Evolutionary conservation across 2,797 vertebrate genomes (phyloP).

Genomic region (Hybognathus amarus): DNA sequence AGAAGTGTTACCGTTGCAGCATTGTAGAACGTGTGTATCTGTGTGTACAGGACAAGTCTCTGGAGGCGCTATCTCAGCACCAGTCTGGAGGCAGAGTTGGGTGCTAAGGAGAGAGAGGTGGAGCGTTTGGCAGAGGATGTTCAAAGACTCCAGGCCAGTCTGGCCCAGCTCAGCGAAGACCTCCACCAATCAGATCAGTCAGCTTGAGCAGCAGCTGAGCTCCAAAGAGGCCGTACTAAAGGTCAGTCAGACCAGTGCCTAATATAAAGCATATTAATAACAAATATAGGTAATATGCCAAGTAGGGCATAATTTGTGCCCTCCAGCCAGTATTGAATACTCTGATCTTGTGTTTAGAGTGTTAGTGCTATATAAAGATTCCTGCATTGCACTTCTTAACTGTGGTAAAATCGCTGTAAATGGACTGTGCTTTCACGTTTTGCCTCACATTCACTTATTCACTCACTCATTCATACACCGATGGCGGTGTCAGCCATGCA

Average conservation of each 20-base stretch:
- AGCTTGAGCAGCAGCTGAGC: constrained; percentile 87
- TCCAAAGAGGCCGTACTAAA: constrained; percentile 86
- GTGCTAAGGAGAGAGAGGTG: constrained; percentile 85
- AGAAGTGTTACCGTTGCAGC: neutral
- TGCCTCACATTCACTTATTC: too few relatives aligned
- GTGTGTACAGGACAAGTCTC: constrained; percentile 80
- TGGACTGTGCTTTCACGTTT: too few relatives aligned
- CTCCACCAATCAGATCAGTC: constrained; percentile 85
- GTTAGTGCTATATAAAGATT: neutral
- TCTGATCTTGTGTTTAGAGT: constrained; percentile 1
- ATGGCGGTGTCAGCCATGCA: too few relatives aligned
- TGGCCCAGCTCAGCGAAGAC: constrained; percentile 85
- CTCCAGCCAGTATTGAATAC: neutral
- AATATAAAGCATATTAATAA: neutral
- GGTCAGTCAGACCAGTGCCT: constrained; percentile 67
- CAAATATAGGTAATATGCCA: neutral
- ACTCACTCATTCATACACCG: too few relatives aligned
- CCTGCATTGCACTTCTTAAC: neutral
- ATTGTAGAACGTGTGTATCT: constrained; percentile 1
- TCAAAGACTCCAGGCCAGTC: constrained; percentile 86
- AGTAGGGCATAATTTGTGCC: neutral
- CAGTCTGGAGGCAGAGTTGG: constrained; percentile 86
- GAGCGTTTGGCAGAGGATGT: constrained; percentile 86
- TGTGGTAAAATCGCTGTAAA: neutral
- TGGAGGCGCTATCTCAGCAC: constrained; percentile 83